Evolutionary conservation across 2,797 vertebrate species (phyloP).

Genomic region (Chaunax sp.): DNA sequence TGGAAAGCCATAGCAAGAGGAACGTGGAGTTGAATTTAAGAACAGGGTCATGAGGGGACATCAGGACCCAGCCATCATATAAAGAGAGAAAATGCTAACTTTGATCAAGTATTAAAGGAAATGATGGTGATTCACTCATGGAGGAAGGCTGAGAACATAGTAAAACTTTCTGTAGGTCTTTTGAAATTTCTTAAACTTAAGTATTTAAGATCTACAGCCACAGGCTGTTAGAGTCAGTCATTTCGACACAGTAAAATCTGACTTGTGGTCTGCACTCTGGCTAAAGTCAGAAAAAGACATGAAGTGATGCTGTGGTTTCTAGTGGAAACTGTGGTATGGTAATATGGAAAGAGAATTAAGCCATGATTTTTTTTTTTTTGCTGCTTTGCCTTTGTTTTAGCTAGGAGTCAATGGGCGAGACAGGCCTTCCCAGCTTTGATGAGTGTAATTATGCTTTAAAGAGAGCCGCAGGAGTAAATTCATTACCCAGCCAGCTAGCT

Average conservation of each 20-base stretch:
- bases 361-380: constrained; percentile 56
- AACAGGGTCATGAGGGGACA: constrained; percentile 32
- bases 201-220: constrained; percentile 29
- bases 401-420: constrained; percentile 74
- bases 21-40: constrained; percentile 70
- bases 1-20: constrained; percentile 18
- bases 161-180: not conserved
- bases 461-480: constrained; percentile 83
- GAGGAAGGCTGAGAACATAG: not conserved
- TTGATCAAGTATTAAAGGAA: constrained; percentile 23
- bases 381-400: constrained; percentile 75
- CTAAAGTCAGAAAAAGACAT: constrained; percentile 34
- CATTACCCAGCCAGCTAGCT: constrained; percentile 79
- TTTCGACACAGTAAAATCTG: constrained; percentile 33
- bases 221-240: constrained; percentile 25
- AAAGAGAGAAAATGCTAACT: constrained; percentile 11
- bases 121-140: not conserved
- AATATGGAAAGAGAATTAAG: constrained; percentile 46
- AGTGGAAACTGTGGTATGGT: constrained; percentile 38
- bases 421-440: constrained; percentile 76
- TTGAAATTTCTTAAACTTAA: constrained; percentile 21
- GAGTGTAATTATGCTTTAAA: constrained; percentile 83
- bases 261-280: constrained; percentile 13
- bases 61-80: not conserved
- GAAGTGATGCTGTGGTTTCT: constrained; percentile 41